Evolutionary conservation across 2,113 vertebrate genomes (phyloP), one percentile per base, ranked within the genome.

Genomic region (Hippocampus comes): DNA sequence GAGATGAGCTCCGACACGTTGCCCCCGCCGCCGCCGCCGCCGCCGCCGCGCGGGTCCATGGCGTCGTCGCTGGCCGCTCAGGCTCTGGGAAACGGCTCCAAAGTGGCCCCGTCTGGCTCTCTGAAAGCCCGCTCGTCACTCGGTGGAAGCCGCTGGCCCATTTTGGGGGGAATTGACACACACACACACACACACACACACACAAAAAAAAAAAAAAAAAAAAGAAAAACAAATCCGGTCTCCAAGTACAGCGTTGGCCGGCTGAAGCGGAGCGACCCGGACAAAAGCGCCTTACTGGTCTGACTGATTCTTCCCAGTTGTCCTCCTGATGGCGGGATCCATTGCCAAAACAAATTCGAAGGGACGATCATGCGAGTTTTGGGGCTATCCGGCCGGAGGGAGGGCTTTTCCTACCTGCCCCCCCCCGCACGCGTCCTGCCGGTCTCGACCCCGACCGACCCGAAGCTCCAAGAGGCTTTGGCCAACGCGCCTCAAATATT

Each of bases 1-100:
- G 87, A 78, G 70, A 82, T 67, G 57, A 82, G 18, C 68, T 88
- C 76, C 0, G 91, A 92, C 67, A 80, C 17, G 46, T 92, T 92
- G 10, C 41, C 12, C 2, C 10, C 48, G 15, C 46, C 48, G 3
- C 48, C 48, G 15, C 46, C 48, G 3, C 48, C 48, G 15, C 48
- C 48, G 15, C 48, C 21, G 9, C 51, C 63, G 0, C 68, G 60
- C 23, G 83, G 79, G 83, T 82, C 88, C 91, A 90, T 91, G 67
- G 64, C 71, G 76, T 49, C 69, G 76, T 49, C 71, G 18, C 21
- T 46, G 65, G 21, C 10, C 17, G 53, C 71, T 76, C 65, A 70
- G 57, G 69, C 60, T 70, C 75, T 25, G 57, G 64, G 61, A 72
- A 72, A 25, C 21, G 51, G 55, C 66, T 78, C 63, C 42, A 63